These are phyloP conservation scores for Meandrina meandrites DNA, from an alignment of 92 coral and sea anemone species.

Conservation along the genomic window DNA sequence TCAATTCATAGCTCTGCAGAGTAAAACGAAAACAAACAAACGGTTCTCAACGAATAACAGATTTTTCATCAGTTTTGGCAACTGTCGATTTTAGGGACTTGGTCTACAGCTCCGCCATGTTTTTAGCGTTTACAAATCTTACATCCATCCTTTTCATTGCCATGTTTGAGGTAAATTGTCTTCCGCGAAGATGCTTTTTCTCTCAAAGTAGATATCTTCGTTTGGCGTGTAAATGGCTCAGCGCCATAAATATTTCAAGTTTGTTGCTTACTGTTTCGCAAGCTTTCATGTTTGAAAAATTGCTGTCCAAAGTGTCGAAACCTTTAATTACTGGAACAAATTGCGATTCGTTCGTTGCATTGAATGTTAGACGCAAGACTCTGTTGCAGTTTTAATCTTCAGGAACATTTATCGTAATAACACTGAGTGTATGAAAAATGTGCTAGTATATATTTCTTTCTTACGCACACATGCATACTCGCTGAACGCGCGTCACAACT, in stretches of 20 bases:
- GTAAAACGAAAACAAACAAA: background rate
- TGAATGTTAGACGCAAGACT: background rate
- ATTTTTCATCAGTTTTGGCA: background rate
- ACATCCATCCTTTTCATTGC: background rate
- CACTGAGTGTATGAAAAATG: background rate
- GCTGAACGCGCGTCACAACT: background rate
- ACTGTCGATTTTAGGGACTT: background rate
- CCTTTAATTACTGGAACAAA: background rate
- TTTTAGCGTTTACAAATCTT: background rate
- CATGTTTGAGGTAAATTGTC: background rate
- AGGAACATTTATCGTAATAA: background rate
- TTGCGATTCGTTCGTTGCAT: background rate
- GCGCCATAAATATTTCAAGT: background rate
- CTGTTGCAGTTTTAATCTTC: background rate
- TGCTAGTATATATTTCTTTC: background rate
- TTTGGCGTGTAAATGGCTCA: background rate
- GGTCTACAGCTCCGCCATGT: background rate
- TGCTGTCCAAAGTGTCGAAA: slow-evolving; percentile 14
- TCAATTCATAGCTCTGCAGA: background rate
- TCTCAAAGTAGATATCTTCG: background rate
- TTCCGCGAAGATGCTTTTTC: background rate
- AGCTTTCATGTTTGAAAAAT: slow-evolving; percentile 23
- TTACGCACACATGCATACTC: background rate
- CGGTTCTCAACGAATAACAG: background rate
- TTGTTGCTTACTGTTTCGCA: slow-evolving; percentile 9